Evolutionary conservation across 2,113 vertebrate genomes (phyloP).

Genomic region (Platysternon megacephalum): DNA sequence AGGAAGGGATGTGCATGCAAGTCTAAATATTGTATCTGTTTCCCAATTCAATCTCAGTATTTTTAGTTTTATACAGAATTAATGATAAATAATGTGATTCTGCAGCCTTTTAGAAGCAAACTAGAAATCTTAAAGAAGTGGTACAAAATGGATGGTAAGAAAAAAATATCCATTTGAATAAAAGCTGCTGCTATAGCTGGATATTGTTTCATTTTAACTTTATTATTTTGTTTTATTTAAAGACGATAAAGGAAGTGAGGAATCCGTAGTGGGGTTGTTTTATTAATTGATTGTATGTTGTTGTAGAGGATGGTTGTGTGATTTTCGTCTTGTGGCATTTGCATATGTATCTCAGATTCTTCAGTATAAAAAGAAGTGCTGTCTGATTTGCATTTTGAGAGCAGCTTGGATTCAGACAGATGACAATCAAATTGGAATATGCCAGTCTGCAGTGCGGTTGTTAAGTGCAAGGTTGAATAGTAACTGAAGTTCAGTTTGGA

Average conservation of each 20-base stretch:
- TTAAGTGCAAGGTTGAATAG: not conserved
- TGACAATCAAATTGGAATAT: not conserved
- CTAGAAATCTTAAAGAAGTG: not conserved
- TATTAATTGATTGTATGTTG: not conserved
- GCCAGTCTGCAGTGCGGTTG: not conserved
- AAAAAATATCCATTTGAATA: not conserved
- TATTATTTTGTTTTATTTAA: not conserved
- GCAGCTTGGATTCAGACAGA: not conserved
- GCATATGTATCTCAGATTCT: fast-evolving
- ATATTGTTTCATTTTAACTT: not conserved
- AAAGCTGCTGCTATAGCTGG: not conserved
- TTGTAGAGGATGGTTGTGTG: not conserved
- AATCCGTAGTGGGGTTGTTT: not conserved
- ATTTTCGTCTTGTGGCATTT: not conserved
- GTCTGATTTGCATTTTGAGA: not conserved
- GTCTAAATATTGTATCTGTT: not conserved
- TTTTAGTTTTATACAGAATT: not conserved
- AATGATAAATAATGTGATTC: not conserved
- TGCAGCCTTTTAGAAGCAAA: not conserved
- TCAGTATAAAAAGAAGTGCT: not conserved
- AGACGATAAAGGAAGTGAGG: not conserved
- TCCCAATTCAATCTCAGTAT: not conserved
- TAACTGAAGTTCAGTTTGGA: not conserved
- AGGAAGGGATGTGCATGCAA: not conserved
- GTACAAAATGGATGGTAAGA: not conserved